Evolutionary conservation across 1,140 invertebrate genomes (phyloP).

Genomic region (Drosophila burlai): DNA sequence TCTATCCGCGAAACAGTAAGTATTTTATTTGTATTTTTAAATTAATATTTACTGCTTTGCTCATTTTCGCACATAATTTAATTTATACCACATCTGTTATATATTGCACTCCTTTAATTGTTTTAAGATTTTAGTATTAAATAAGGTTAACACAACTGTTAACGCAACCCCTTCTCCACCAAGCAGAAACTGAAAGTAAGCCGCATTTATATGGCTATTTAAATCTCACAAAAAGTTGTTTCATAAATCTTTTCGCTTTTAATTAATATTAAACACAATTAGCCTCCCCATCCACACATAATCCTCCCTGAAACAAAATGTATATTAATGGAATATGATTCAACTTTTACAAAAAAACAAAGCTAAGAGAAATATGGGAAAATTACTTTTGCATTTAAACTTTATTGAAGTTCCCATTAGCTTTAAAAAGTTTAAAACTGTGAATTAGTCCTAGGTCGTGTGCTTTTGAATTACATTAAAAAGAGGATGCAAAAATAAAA

Average conservation of each 20-base stretch:
- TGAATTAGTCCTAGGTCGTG: neutral
- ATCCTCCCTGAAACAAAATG: conserved; percentile 21
- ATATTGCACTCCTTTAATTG: neutral
- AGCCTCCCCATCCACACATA: conserved; percentile 8
- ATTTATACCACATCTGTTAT: neutral
- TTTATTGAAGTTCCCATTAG: conserved; percentile 3
- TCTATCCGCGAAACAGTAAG: neutral
- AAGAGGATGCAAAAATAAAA: too few relatives aligned
- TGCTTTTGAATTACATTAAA: neutral
- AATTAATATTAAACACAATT: conserved; percentile 35
- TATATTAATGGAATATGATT: conserved; percentile 25
- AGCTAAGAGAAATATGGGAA: neutral
- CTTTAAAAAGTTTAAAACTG: neutral
- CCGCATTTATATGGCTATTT: neutral
- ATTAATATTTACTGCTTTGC: neutral
- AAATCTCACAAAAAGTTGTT: conserved; percentile 13
- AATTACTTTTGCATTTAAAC: neutral
- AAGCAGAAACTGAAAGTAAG: neutral
- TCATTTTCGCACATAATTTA: neutral
- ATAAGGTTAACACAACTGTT: neutral
- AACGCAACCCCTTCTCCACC: neutral
- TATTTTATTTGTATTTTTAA: neutral
- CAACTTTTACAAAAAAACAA: conserved; percentile 17
- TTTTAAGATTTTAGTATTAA: neutral
- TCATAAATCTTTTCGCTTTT: conserved; percentile 7